Evolutionary conservation across 2,888 invertebrate genomes (phyloP).

Genomic region (Caenorhabditis sulstoni): DNA sequence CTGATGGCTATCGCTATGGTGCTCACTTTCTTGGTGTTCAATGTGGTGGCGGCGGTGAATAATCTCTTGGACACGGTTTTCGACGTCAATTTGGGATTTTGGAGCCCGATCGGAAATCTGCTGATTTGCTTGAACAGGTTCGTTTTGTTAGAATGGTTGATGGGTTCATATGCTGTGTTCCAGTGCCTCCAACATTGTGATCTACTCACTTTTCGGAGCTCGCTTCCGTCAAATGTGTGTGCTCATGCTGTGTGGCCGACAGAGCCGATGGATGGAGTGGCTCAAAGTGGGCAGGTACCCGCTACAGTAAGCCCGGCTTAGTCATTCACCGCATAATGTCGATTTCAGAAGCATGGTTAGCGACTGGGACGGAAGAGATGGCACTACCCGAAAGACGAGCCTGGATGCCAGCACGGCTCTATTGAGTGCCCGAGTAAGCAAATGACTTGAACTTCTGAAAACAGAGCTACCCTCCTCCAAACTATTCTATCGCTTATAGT

Average conservation of each 20-base stretch:
- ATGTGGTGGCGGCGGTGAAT: constrained; percentile 70
- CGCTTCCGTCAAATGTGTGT: constrained; percentile 77
- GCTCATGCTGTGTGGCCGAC: constrained; percentile 72
- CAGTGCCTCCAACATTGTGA: constrained; percentile 79
- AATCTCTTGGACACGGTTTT: constrained; percentile 75
- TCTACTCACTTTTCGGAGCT: constrained; percentile 79
- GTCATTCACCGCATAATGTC: background rate
- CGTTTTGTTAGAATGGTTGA: background rate
- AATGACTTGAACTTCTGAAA: background rate
- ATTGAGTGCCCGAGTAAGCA: constrained; percentile 56
- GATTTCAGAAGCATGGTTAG: constrained; percentile 62
- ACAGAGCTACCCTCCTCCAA: background rate
- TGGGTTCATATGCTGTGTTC: too few species aligned
- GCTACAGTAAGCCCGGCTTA: constrained; percentile 16
- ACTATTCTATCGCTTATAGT: background rate
- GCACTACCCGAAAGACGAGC: constrained; percentile 62
- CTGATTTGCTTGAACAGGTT: constrained; percentile 79
- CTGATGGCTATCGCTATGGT: constrained; percentile 79
- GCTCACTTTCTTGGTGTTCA: constrained; percentile 75
- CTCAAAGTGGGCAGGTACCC: constrained; percentile 65
- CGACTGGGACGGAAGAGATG: constrained; percentile 65
- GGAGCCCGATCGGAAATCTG: constrained; percentile 73
- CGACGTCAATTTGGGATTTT: constrained; percentile 52
- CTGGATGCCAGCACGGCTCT: constrained; percentile 64
- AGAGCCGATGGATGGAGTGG: constrained; percentile 69